Evolutionary conservation across 2,888 invertebrate genomes (phyloP).

Genomic region (Myopa testacea): DNA sequence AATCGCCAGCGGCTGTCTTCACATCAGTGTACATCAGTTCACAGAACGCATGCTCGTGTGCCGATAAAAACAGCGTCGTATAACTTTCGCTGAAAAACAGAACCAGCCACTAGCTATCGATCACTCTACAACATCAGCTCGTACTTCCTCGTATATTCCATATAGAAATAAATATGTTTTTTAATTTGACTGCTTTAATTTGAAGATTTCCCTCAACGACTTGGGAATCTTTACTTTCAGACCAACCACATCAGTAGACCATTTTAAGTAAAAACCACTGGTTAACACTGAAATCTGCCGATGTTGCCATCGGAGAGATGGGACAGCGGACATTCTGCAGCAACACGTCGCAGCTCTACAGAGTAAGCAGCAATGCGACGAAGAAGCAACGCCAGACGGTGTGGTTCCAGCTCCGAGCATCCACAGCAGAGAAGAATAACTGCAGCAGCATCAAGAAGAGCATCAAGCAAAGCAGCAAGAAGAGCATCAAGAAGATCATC

Average conservation of each 20-base stretch:
- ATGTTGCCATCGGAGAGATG: neutral
- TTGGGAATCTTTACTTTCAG: conserved; percentile 7
- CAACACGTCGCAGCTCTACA: neutral
- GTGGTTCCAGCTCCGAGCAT: neutral
- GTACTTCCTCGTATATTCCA: neutral
- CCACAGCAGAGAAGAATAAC: neutral
- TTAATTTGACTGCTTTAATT: conserved; percentile 2
- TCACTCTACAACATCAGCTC: neutral
- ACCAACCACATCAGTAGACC: neutral
- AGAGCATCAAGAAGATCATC: neutral
- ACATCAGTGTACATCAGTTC: no score
- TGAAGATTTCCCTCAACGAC: neutral
- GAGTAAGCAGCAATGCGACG: neutral
- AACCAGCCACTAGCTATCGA: neutral
- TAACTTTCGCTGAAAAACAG: conserved; percentile 14
- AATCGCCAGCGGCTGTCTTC: no score
- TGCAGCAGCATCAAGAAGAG: neutral
- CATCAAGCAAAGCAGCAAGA: no score
- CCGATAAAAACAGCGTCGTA: neutral
- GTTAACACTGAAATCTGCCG: conserved; percentile 4
- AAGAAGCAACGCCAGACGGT: neutral
- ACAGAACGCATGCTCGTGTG: no score
- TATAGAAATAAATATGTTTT: neutral
- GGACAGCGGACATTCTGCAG: no score
- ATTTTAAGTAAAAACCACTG: conserved; percentile 5